Evolutionary conservation across 2,113 vertebrate species (phyloP), one percentile per base, ranked within the genome.

Genomic region (Nothoprocta pentlandii): DNA sequence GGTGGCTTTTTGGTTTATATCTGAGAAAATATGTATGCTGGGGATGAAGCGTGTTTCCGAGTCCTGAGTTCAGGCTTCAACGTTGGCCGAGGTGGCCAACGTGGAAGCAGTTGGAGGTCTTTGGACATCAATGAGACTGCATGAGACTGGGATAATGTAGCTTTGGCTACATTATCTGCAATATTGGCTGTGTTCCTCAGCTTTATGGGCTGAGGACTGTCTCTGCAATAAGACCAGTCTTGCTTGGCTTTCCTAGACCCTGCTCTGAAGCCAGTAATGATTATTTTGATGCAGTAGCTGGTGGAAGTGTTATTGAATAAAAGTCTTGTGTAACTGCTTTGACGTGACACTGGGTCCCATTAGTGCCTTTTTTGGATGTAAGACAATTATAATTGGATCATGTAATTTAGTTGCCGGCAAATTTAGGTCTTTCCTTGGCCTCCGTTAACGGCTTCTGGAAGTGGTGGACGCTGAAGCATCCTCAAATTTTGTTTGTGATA

Each of bases 201-300:
- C 20, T 46, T 75, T 11, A 23, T 51, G 63, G 21, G 42, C 3
- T 14, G 32, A 28, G 34, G 28, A 53, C 71, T 32, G 3, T 42
- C 90, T 53, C 28, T 86, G 2, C 1, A 3, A 3, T 4, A 3
- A 36, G 58, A 23, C 46, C 9, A 3, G 2, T 6, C 21, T 51
- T 36, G 4, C 12, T 2, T 39, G 73, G 14, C 13, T 4, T 28
- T 53, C 63, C 46, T 71, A 30, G 36, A 21, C 51, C 59, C 8
- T 54, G 3, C 58, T 89, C 36, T 23, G 51, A 15, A 6, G 8
- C 26, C 51, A 56, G 25, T 9, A 16, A 36, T 36, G 64, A 74
- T 47, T 49, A 49, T 25, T 71, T 87, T 23, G 56, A 9, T 56
- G 61, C 3, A 15, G 9, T 34, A 74, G 44, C 13, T 66, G 39